Base-by-base conservation (phyloP, 2,888 invertebrate species). In the Perizoma flavofasciatum region DNA sequence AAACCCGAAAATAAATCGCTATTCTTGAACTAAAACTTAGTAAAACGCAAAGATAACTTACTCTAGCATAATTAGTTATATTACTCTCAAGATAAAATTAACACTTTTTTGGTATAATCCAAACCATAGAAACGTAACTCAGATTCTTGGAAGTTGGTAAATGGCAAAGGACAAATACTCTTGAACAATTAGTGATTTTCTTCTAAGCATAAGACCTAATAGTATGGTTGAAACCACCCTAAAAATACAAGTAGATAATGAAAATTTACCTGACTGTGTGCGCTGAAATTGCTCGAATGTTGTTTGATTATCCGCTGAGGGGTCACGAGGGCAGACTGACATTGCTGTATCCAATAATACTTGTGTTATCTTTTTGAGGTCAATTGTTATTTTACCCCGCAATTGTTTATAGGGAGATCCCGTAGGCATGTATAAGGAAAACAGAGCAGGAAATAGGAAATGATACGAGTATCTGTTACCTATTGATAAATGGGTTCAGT, bases 311-410 rank as follows among this genome's bases (percentile, higher is more conserved):
- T 79, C 72, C 92, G 78, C 2, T 83, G 61, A 5, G 92, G 91
- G 74, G 91, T 89, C 79, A 92, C 84, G 59, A 92, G 84, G 80
- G 81, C 82, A 8, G 92, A 92, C 71, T 90, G 91, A 86, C 89
- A 91, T 70, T 85, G 83, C 75, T 83, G 78, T 59, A 69, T 66
- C 56, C 65, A 67, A 70, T 43, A 61, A 47, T 48, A 37, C 44
- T 35, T 43, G 37, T 47, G 51, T 52, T 58, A 58, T 58, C 56
- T 39, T 40, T 50, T 10, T 39, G 44, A 40, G 40, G 55, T 32
- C 32, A n/a, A 49, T 49, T 45, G 53, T 52, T 53, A 11, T 37
- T 9, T 11, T 46, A 5, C 33, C 35, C 6, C 33, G 37, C 34
- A 41, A 48, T 48, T 6, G 40, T 40, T 41, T 40, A 47, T 49